phyloP scores from a whole-genome alignment of 1,140 invertebrate genomes.

The Bombus superbus region DNA sequence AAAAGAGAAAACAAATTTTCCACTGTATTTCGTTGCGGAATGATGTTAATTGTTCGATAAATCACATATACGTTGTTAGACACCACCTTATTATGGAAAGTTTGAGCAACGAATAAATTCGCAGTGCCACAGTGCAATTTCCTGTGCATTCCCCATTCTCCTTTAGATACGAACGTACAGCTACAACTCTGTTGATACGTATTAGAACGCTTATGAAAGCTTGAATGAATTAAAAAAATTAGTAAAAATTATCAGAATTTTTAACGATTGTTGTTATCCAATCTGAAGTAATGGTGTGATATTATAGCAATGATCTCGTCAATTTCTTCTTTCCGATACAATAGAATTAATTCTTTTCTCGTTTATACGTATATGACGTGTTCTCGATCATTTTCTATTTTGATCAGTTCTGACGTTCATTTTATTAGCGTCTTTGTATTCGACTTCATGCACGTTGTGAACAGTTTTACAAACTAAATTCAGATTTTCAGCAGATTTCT shows the following conservation, averaged over 20 bases:
- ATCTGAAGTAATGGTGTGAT: no score
- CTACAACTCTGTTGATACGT: neutral
- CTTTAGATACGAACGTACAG: neutral
- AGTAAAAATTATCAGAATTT: neutral
- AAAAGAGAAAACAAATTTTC: neutral
- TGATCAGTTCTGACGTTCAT: neutral
- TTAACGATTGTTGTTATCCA: no score
- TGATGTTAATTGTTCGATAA: slow-evolving; percentile 13
- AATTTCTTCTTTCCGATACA: no score
- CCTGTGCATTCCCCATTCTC: neutral
- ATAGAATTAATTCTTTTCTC: neutral
- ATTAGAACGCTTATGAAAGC: neutral
- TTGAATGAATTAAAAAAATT: neutral
- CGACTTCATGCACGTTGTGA: no score
- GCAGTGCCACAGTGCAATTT: neutral
- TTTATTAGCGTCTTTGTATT: neutral
- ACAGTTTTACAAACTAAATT: neutral
- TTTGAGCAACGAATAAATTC: neutral
- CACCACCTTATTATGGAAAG: neutral
- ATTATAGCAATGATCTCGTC: neutral
- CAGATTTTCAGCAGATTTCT: neutral
- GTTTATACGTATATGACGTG: neutral
- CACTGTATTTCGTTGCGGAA: neutral
- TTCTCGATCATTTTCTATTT: neutral
- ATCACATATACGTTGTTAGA: neutral